Conservation (phyloP, 1,140 invertebrate genomes). For the Adoxophyes honmai region DNA sequence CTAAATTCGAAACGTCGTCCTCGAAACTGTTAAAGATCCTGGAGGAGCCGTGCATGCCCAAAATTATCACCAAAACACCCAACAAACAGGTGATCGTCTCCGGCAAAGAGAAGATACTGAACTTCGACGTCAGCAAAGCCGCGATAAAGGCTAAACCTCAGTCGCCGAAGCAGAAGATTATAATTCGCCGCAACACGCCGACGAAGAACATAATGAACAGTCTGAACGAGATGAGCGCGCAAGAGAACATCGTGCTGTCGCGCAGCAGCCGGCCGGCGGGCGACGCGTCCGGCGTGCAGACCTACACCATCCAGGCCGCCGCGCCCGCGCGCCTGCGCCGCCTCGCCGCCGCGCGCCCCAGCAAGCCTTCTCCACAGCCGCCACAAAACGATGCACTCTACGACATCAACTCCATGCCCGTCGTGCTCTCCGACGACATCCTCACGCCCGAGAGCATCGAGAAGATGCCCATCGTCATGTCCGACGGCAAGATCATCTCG, state of each 20-base stretch:
- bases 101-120: constrained; percentile 71
- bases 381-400: constrained; percentile 79
- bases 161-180: constrained; percentile 65
- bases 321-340: constrained; percentile 42
- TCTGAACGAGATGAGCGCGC: constrained; percentile 45
- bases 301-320: constrained; percentile 66
- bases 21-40: constrained; percentile 73
- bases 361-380: constrained; percentile 24
- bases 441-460: constrained; percentile 78
- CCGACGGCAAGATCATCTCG: constrained; percentile 73
- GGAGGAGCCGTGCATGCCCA: constrained; percentile 59
- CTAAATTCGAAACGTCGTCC: constrained; percentile 44
- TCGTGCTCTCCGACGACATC: constrained; percentile 83
- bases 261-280: constrained; percentile 42
- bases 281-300: constrained; percentile 62
- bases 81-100: constrained; percentile 55
- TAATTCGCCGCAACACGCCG: constrained; percentile 62
- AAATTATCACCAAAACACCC: constrained; percentile 45
- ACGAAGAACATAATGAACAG: constrained; percentile 54
- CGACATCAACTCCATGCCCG: constrained; percentile 86
- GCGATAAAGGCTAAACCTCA: constrained; percentile 46
- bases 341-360: constrained; percentile 46
- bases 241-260: constrained; percentile 68
- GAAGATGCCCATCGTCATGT: constrained; percentile 82
- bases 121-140: constrained; percentile 62